Conservation (phyloP, 2,113 vertebrate genomes). For the Telmatochromis bifrenatus region DNA sequence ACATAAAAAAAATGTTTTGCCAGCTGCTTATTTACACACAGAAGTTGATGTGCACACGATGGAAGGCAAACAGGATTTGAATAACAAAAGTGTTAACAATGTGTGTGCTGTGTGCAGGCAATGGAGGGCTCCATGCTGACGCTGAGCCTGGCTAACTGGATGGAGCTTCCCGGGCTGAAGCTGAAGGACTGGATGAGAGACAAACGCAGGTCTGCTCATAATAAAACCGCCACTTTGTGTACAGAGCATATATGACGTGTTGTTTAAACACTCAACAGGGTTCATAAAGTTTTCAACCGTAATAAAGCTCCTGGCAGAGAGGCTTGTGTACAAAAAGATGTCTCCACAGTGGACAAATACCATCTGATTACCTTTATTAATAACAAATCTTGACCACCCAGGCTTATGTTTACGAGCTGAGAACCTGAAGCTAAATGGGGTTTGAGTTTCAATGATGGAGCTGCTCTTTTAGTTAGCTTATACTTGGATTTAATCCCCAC, state of each 20-base stretch:
- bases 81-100: neutral
- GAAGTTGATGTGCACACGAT: neutral
- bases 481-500: neutral
- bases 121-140: constrained; percentile 82
- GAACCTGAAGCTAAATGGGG: neutral
- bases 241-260: neutral
- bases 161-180: constrained; percentile 78
- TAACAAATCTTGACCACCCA: neutral
- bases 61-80: neutral
- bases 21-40: neutral
- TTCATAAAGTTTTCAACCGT: neutral
- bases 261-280: neutral
- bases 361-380: neutral
- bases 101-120: constrained; percentile 46
- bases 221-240: neutral
- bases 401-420: neutral
- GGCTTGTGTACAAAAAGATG: neutral
- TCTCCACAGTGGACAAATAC: neutral
- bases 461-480: neutral
- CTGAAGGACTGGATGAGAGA: constrained; percentile 80
- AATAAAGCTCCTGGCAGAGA: neutral
- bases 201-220: constrained; percentile 67
- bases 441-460: neutral
- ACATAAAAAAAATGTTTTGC: neutral
- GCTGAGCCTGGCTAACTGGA: constrained; percentile 78